A percentile compares a stretch with the other conserved stretches of the same genome.
Evolutionary conservation across 2,113 vertebrate genomes (phyloP).

Genomic region (Helogale parvula): DNA sequence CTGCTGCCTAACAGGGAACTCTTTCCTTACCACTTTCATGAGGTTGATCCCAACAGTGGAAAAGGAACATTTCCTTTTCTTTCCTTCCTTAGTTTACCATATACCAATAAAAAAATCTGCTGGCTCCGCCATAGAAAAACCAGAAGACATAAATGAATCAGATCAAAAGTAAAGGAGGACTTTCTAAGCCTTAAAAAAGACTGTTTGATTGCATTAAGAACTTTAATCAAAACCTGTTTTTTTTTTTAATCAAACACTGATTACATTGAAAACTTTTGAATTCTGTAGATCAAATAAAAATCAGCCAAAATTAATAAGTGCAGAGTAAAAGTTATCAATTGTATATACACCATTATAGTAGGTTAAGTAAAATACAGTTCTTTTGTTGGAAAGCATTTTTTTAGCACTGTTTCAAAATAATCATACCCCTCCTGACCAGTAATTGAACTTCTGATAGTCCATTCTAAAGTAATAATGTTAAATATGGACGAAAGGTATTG

Average conservation of each 20-base stretch:
- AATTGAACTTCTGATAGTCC: neutral
- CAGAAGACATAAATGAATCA: conserved; percentile 9
- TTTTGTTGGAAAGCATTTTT: conserved; percentile 2
- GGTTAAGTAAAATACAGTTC: neutral
- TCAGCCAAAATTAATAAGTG: neutral
- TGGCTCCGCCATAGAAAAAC: neutral
- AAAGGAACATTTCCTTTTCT: neutral
- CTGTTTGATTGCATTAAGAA: neutral
- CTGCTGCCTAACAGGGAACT: neutral
- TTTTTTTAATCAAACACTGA: neutral
- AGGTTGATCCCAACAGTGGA: conserved; percentile 4
- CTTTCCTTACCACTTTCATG: neutral
- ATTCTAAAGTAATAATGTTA: neutral
- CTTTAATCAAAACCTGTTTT: neutral
- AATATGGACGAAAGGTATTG: neutral
- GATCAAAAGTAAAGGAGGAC: neutral
- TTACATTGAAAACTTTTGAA: neutral
- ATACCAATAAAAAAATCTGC: neutral
- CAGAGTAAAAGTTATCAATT: neutral
- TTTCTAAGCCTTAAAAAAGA: neutral
- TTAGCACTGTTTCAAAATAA: conserved; percentile 34
- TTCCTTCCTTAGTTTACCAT: neutral
- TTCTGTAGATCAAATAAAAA: neutral
- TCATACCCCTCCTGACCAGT: neutral
- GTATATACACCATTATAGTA: neutral